Evolutionary conservation across 2,113 vertebrate genomes (phyloP).

Genomic region (Etia nguti): DNA sequence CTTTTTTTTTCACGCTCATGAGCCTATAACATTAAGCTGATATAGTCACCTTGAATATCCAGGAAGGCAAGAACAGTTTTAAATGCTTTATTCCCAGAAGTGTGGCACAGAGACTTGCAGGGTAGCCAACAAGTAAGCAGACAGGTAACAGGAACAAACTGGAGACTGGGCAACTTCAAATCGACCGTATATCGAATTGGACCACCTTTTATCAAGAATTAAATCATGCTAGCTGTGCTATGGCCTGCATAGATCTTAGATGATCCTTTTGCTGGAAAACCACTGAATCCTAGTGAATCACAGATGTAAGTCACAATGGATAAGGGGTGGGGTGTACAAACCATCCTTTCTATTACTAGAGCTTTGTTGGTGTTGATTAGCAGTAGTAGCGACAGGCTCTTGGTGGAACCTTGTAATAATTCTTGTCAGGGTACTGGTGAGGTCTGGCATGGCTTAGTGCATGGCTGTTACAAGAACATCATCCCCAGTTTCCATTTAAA

Average conservation of each 20-base stretch:
- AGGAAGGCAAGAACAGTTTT: not conserved
- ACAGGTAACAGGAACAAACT: not conserved
- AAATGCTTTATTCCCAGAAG: not conserved
- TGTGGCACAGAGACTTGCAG: not conserved
- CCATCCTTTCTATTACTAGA: not conserved
- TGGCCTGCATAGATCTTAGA: not conserved
- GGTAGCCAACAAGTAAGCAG: not conserved
- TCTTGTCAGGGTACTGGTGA: not conserved
- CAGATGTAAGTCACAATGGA: not conserved
- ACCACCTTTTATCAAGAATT: not conserved
- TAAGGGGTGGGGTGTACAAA: not conserved
- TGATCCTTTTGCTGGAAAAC: rapidly evolving
- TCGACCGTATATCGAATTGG: not conserved
- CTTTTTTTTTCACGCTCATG: not conserved
- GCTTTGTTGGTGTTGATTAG: not conserved
- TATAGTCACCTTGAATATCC: not conserved
- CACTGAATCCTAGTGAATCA: not conserved
- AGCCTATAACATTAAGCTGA: not conserved
- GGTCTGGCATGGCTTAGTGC: not conserved
- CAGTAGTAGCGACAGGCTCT: not conserved
- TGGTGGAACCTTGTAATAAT: not conserved
- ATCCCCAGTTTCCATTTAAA: not conserved
- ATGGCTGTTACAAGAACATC: not conserved
- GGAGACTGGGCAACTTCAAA: not conserved
- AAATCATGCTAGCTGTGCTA: not conserved